Evolutionary conservation across 2,797 vertebrate genomes (phyloP), one percentile per base, ranked within the genome.

Genomic region (Sebastes aleutianus): DNA sequence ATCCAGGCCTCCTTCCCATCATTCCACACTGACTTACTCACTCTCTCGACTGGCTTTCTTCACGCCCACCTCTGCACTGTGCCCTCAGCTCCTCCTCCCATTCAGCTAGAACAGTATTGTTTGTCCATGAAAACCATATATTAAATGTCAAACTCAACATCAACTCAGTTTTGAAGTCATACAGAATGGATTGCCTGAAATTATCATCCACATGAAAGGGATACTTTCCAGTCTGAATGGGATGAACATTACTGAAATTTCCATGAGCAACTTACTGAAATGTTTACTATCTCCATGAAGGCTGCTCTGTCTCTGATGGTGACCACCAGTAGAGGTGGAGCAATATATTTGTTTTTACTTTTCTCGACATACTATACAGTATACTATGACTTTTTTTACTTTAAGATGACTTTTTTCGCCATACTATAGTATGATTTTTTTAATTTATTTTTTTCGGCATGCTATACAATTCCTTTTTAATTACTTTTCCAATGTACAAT

Each of bases 21-120:
- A 79, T 92, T 92, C 88, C 91, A 82, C 20, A 8, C 56, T 20
- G 1, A 74, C 77, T 89, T 54, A 89, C 70, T 92, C 90, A 93
- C 73, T 65, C 58, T 72, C 70, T 78, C 3, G 0, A 16, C 14
- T 29, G 62, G 81, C 86, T 82, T 85, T 56, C 68, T 29, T 74
- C 64, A 71, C 11, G 5, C 29, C 62, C 58, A 47, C 61, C 43
- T 74, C 76, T 43, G 70, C 2, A 18, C 54, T 36, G 47, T 53
- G n/a, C 7, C 22, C 57, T 8, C 3, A 6, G 69, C 32, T 65
- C 57, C 59, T 11, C 32, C 61, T 62, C 58, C n/a, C 22, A 9
- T 50, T 10, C 22, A 34, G 0, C 29, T 5, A 27, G 0, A 34
- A 27, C 2, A 13, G 18, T 16, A 20, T 13, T 20, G 58, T 65